These are phyloP conservation scores for Mus musculus DNA, from an alignment of 2,113 vertebrate species.

Conservation along the genomic window GRCm39 chr6:80926001-80926500, in stretches of 20 bases:
- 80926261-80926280: neutral
- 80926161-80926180: neutral
- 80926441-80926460: neutral
- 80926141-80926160: rapidly evolving
- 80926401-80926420: neutral
- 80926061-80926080: neutral
- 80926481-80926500: neutral
- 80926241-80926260: neutral
- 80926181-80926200: neutral
- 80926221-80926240: neutral
- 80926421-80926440: neutral
- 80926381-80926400: neutral
- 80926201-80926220: neutral
- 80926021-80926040: neutral
- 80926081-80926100: neutral
- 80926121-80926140: neutral
- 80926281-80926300: neutral
- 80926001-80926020: neutral
- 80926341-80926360: neutral
- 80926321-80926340: neutral
- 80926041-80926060: neutral
- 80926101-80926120: neutral
- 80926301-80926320: neutral
- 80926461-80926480: neutral
- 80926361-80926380: neutral